Evolutionary conservation across 1,140 invertebrate genomes (phyloP), one percentile per base, ranked within the genome.

Genomic region (Drosophila setifemur): DNA sequence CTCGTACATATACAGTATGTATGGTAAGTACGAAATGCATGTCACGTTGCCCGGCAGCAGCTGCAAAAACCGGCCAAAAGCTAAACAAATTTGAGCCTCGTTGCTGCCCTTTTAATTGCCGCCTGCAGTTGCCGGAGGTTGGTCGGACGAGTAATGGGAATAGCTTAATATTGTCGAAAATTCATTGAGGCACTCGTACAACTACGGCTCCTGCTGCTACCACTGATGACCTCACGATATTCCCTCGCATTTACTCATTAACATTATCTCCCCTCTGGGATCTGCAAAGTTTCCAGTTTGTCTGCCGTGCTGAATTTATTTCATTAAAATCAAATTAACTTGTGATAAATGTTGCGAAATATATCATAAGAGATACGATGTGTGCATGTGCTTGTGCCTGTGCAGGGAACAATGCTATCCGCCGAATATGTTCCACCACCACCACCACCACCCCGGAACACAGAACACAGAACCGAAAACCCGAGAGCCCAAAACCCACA

Each of bases 281-380:
- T 86, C 81, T 86, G 44, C 25, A 66, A 63, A 43, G 33, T 72
- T 75, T 73, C 67, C 67, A 86, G 81, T 85, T 86, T 74, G 45
- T 47, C 47, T 73, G 57, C 52, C 48, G 48, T 52, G 61, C 58
- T 54, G 72, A 86, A 86, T 86, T 86, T 73, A 86, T 86, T 86
- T 86, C 75, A 86, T 86, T 86, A 86, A 86, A 86, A 86, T 86
- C 81, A 86, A 86, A 86, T 86, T 86, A 86, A 86, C 81, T 86
- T 86, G 81, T 86, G 81, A 86, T 86, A 86, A 86, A 86, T 86
- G 81, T 81, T 68, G 74, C 79, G 53, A 85, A 85, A 85, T 85
- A 71, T 85, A 79, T 79, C 74, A 83, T 85, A 83, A 83, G 55
- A 72, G 73, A 74, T 55, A 74, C 42, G 28, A 63, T 49, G 19